These are phyloP conservation scores for Lasiommata megera DNA, from an alignment of 2,888 invertebrate genomes.

Conservation along the genomic window DNA sequence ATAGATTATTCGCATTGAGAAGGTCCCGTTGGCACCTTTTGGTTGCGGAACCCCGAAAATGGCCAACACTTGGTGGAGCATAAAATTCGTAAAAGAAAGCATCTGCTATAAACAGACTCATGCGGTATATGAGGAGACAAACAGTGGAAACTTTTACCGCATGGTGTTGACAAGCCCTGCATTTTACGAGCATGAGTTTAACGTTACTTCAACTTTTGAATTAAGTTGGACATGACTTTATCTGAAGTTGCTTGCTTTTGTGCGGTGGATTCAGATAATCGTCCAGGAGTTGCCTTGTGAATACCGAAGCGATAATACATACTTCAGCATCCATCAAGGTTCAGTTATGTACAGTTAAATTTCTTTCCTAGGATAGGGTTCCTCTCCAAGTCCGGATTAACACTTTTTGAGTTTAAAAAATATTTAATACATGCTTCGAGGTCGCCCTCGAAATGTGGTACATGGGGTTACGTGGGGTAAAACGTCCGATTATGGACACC, in stretches of 20 bases:
- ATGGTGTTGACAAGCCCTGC: conserved; percentile 37
- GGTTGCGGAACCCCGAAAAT: no score
- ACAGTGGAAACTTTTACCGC: conserved; percentile 35
- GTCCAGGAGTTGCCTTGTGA: conserved; percentile 19
- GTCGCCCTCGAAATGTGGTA: no score
- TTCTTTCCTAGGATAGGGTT: no score
- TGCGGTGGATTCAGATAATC: background rate
- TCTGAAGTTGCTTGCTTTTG: conserved; percentile 7
- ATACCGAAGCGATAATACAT: background rate
- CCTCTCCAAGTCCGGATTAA: no score
- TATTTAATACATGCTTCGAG: no score
- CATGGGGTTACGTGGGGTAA: no score
- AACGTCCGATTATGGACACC: no score
- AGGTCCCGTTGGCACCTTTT: no score
- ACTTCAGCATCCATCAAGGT: background rate
- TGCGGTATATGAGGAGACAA: conserved; percentile 32
- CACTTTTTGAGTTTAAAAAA: no score
- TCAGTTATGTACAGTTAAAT: background rate
- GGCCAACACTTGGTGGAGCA: background rate
- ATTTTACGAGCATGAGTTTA: conserved; percentile 35
- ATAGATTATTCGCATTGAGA: no score
- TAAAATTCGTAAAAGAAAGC: background rate
- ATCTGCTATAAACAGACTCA: conserved; percentile 5
- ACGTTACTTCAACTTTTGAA: conserved; percentile 8
- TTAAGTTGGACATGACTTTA: conserved; percentile 10